A percentile compares a stretch with the other conserved stretches of the same genome.
Conservation (phyloP, 1,140 invertebrate species). For the Caenorhabditis remanei region DNA sequence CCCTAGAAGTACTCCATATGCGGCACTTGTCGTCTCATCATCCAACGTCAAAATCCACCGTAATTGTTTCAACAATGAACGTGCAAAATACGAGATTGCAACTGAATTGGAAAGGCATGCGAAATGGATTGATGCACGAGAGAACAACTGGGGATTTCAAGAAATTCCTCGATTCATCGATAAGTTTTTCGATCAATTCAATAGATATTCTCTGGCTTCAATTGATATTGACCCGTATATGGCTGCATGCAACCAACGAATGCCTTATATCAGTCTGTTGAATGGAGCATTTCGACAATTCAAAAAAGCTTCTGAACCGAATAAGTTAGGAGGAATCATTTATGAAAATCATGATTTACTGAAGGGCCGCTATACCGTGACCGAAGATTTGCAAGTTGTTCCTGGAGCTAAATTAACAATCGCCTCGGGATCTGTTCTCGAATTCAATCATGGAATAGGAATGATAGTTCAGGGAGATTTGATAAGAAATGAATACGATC, state of each 20-base stretch:
- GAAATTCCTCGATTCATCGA: conserved; percentile 80
- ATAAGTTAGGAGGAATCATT: conserved; percentile 78
- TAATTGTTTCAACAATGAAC: conserved; percentile 92
- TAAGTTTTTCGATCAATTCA: conserved; percentile 78
- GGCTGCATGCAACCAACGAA: conserved; percentile 76
- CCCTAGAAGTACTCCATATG: conserved; percentile 78
- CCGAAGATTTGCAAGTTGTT: conserved; percentile 89
- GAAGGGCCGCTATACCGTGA: conserved; percentile 84
- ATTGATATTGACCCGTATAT: conserved; percentile 77
- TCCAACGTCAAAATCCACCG: conserved; percentile 89
- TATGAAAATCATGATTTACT: conserved; percentile 91
- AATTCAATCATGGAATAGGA: conserved; percentile 88
- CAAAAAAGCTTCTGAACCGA: conserved; percentile 70
- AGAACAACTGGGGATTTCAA: conserved; percentile 89
- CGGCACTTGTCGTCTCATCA: conserved; percentile 88
- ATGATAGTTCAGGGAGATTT: conserved; percentile 85
- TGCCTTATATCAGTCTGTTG: conserved; percentile 70
- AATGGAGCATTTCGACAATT: conserved; percentile 75
- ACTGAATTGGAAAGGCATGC: conserved; percentile 94
- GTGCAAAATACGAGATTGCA: conserved; percentile 91
- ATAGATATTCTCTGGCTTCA: conserved; percentile 75
- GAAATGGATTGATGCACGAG: conserved; percentile 90
- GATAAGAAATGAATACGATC: conserved; percentile 69
- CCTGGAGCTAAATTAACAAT: conserved; percentile 87
- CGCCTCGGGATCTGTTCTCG: conserved; percentile 87